Conservation (phyloP, 1,140 invertebrate species). For the Diprion similis region DNA sequence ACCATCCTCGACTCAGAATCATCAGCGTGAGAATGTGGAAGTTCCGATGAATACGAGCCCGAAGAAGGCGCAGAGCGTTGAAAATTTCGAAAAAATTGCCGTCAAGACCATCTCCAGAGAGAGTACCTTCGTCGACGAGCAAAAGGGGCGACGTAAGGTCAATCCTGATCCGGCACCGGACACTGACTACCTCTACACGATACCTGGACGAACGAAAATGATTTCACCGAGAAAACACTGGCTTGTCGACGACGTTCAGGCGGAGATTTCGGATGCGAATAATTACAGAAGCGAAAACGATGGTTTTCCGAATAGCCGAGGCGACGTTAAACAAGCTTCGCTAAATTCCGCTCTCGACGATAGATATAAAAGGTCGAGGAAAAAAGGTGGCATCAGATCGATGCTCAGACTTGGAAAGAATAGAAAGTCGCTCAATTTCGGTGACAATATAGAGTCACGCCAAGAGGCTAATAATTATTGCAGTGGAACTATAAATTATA, state of each 20-base stretch:
- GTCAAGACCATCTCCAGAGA: constrained; percentile 40
- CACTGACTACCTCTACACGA: constrained; percentile 54
- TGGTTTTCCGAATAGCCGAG: constrained; percentile 69
- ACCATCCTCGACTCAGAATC: neutral
- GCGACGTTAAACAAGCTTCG: constrained; percentile 72
- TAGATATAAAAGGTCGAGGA: constrained; percentile 68
- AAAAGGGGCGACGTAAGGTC: constrained; percentile 44
- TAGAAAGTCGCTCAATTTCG: constrained; percentile 59
- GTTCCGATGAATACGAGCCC: constrained; percentile 24
- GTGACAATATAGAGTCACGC: constrained; percentile 54
- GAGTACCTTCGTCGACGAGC: constrained; percentile 44
- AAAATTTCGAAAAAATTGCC: constrained; percentile 30
- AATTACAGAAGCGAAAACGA: constrained; percentile 64
- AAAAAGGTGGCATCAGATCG: constrained; percentile 82
- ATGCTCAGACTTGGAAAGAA: constrained; percentile 73
- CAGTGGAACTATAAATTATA: constrained; percentile 60
- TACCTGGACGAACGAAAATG: constrained; percentile 53
- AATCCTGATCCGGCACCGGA: constrained; percentile 32
- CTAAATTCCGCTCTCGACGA: constrained; percentile 70
- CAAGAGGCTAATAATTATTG: constrained; percentile 59
- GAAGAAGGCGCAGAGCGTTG: constrained; percentile 25
- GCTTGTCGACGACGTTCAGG: constrained; percentile 67
- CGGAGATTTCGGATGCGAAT: constrained; percentile 55
- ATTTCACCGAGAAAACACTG: constrained; percentile 67
- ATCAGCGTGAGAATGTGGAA: constrained; percentile 8